phyloP scores from a whole-genome alignment of 2,113 vertebrate genomes.

The Oryzias woworae region DNA sequence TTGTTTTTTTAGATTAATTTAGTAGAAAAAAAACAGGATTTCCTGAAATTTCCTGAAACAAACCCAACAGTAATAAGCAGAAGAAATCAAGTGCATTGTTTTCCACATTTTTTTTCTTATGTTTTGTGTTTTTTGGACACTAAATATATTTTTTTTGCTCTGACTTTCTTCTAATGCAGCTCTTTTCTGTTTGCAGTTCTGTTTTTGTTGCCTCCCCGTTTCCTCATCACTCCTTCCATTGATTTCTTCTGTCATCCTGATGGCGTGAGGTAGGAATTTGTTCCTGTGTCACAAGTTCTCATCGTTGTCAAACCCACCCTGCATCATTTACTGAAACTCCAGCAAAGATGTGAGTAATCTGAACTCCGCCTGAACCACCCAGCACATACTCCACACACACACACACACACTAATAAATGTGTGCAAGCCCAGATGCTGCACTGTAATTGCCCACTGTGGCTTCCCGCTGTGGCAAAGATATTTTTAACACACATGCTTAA shows the following conservation, averaged over 20 bases:
- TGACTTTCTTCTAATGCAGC: background rate
- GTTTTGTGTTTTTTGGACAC: slow-evolving; percentile 28
- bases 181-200: slow-evolving; percentile 16
- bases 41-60: background rate
- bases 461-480: slow-evolving; percentile 75
- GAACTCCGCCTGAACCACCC: slow-evolving; percentile 67
- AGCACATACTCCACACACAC: slow-evolving; percentile 22
- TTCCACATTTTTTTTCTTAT: slow-evolving; percentile 7
- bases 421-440: slow-evolving; percentile 72
- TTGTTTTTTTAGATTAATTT: too few relatives aligned
- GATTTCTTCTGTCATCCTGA: slow-evolving; percentile 40
- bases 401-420: slow-evolving; percentile 59
- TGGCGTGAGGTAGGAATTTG: slow-evolving; percentile 57
- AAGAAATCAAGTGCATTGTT: background rate
- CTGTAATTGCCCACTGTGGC: slow-evolving; percentile 77
- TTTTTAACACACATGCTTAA: slow-evolving; percentile 70
- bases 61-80: slow-evolving; percentile 31
- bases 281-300: slow-evolving; percentile 58
- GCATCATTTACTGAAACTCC: slow-evolving; percentile 49
- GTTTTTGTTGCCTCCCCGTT: slow-evolving; percentile 32
- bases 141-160: slow-evolving; percentile 18
- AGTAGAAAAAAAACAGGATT: too few relatives aligned
- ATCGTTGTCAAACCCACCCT: slow-evolving; percentile 32
- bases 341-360: slow-evolving; percentile 65
- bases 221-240: slow-evolving; percentile 39